phyloP scores from a whole-genome alignment of 2,888 invertebrate species.

The Pasiphila rectangulata region DNA sequence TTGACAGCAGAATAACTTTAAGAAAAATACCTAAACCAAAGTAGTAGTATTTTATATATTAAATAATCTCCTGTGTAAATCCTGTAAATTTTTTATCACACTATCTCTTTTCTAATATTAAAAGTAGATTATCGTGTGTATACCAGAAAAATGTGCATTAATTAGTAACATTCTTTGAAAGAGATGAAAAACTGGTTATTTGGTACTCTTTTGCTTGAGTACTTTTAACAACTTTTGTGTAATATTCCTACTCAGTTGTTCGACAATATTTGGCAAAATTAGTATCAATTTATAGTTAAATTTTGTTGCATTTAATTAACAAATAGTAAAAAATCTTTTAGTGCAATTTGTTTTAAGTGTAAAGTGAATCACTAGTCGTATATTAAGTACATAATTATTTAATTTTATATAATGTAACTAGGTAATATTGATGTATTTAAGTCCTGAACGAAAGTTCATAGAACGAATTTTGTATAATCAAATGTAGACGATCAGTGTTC shows the following conservation, averaged over 20 bases:
- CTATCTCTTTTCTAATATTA: too few relatives aligned
- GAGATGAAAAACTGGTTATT: not conserved
- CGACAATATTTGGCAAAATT: constrained; percentile 38
- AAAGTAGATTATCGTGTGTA: not conserved
- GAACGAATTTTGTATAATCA: constrained; percentile 34
- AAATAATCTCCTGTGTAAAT: too few relatives aligned
- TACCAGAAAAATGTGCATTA: too few relatives aligned
- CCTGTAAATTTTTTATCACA: too few relatives aligned
- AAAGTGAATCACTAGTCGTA: constrained; percentile 44
- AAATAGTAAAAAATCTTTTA: constrained; percentile 40
- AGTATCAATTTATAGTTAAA: constrained; percentile 32
- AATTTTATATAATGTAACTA: constrained; percentile 7
- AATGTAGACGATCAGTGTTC: constrained; percentile 27
- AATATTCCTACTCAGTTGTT: constrained; percentile 50
- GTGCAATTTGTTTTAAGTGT: constrained; percentile 37
- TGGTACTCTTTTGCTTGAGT: not conserved
- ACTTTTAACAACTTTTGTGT: too few relatives aligned
- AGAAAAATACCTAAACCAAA: not conserved
- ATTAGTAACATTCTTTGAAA: not conserved
- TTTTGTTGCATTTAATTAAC: constrained; percentile 57
- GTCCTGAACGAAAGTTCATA: constrained; percentile 38
- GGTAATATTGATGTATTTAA: constrained; percentile 33
- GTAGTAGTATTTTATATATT: too few relatives aligned
- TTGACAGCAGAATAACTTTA: not conserved
- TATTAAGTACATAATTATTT: constrained; percentile 40